phyloP scores from a whole-genome alignment of 2,113 vertebrate genomes.

The Nesoenas mayeri region DNA sequence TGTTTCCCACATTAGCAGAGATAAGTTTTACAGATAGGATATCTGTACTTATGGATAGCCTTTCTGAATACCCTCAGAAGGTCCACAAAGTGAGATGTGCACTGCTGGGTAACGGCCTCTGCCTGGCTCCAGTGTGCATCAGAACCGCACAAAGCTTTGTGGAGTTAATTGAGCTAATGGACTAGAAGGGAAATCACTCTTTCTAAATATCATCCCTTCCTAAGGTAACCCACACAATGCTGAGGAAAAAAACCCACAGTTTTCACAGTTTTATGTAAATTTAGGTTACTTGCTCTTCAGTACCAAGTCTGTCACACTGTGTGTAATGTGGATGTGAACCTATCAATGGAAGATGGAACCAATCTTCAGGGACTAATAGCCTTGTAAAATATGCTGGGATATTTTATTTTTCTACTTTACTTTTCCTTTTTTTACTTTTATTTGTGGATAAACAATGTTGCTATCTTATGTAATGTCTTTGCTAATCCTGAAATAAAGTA shows the following conservation, averaged over 20 bases:
- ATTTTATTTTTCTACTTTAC: not conserved
- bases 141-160: not conserved
- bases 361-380: not conserved
- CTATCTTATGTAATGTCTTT: not conserved
- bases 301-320: rapidly evolving
- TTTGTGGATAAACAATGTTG: not conserved
- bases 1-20: not conserved
- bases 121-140: not conserved
- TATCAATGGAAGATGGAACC: not conserved
- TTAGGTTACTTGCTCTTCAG: not conserved
- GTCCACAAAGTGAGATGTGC: not conserved
- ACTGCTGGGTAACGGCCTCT: not conserved
- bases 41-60: not conserved
- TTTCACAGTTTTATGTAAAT: not conserved
- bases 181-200: not conserved
- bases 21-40: not conserved
- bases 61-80: not conserved
- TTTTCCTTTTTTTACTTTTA: not conserved
- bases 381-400: not conserved
- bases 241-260: not conserved
- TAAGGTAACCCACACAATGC: not conserved
- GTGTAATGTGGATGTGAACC: not conserved
- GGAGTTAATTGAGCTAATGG: not conserved
- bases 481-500: not conserved
- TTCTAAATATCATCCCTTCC: not conserved